Percentiles rank a stretch among this genome's conserved stretches.
These are phyloP conservation scores for Rhyacophila brunnea DNA, from an alignment of 1,140 invertebrate species.

Conservation along the genomic window DNA sequence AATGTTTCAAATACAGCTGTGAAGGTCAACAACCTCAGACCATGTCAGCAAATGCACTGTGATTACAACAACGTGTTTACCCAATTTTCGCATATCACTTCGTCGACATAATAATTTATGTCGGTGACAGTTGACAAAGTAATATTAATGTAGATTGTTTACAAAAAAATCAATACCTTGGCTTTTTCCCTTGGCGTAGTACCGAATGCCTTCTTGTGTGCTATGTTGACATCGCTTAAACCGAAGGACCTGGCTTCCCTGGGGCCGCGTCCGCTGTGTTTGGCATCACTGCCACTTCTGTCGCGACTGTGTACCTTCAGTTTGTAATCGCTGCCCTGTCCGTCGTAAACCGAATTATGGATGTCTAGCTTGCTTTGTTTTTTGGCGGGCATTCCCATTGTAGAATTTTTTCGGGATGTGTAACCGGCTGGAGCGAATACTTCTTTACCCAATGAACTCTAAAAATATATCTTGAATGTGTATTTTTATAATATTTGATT, in stretches of 20 bases:
- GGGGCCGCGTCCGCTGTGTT: not conserved
- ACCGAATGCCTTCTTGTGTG: constrained; percentile 60
- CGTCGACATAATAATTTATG: too few species aligned
- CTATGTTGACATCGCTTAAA: constrained; percentile 44
- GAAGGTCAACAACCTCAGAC: too few species aligned
- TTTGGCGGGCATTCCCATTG: constrained; percentile 1
- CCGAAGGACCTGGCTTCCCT: constrained; percentile 16
- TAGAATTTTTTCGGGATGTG: not conserved
- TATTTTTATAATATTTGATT: too few species aligned
- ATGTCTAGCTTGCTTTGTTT: not conserved
- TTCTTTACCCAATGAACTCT: not conserved
- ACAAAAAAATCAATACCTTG: not conserved
- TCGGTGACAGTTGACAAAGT: constrained; percentile 29
- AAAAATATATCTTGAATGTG: not conserved
- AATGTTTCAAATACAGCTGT: too few species aligned
- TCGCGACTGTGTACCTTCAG: constrained; percentile 11
- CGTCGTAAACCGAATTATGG: not conserved
- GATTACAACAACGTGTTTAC: too few species aligned
- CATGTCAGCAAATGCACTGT: too few species aligned
- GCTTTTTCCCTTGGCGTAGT: constrained; percentile 36
- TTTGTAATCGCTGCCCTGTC: constrained; percentile 3
- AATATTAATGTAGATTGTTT: too few species aligned
- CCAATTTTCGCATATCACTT: too few species aligned
- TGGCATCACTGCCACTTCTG: not conserved
- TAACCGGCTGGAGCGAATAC: not conserved